Evolutionary conservation across 2,888 invertebrate species (phyloP), one percentile per base, ranked within the genome.

Genomic region (Cybosia mesomella): DNA sequence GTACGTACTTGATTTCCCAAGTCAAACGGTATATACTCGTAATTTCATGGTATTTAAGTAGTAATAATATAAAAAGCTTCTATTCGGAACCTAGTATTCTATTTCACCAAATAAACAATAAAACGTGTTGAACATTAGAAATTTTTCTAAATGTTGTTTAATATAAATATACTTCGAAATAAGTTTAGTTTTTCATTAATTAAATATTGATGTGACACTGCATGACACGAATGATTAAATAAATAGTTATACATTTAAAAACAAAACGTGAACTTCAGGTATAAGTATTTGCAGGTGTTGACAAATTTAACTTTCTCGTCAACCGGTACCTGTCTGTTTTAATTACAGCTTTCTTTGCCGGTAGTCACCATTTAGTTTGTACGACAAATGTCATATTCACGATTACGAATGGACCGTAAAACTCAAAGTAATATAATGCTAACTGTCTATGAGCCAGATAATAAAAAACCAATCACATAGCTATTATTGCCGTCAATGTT

Each of bases 231-330:
- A n/a, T n/a, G n/a, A 49, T n/a, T 49, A 49, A n/a, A 43, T 43
- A 43, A 28, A 43, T n/a, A n/a, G 13, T 55, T 54, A 55, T 22
- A 55, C 21, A 55, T 43, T 43, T 43, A 22, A 22, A 55, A 55
- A 55, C 54, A 55, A 22, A 22, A 22, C 21, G 22, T 22, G 24
- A 24, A 49, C 49, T 49, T 49, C 13, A 13, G 0, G 54, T 55
- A 22, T 55, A 55, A 24, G 55, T 63, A 22, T 68, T 73, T 71
- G 64, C 58, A 57, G 36, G 32, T 64, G 81, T 84, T 85, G 84
- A 83, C 83, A 83, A 85, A 82, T 81, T 73, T 80, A 82, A 87
- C 87, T 89, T 88, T 88, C 87, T 83, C 84, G 76, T 76, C 72
- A 71, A 72, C 68, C 58, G 53, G 71, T 74, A 77, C 77, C 74